Base-by-base conservation (phyloP, 2,888 invertebrate species). In the Pycnomerus fuliginosus region DNA sequence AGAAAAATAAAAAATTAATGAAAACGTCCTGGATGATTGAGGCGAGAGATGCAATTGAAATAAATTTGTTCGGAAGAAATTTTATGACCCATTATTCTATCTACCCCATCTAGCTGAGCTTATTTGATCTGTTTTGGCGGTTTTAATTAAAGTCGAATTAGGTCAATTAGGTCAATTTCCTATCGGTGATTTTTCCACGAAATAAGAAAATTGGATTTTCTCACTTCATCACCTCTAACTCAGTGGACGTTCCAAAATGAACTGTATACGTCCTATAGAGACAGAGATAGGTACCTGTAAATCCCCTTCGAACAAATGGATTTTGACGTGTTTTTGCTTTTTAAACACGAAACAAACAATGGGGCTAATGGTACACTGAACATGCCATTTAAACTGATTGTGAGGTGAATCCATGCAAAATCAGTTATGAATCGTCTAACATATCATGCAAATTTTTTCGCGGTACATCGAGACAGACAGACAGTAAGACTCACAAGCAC, bases 401-500 rank as follows among this genome's bases (percentile, higher is more conserved):
- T 37, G 37, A 32, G 31, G 31, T 25, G 24, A 40, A 33, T 28
- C 32, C 46, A 42, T 47, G 46, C 46, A 46, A 34, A 25, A 30
- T 34, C 30, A 16, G n/a, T 32, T 3, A 10, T 12, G 27, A 14
- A 15, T 30, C 17, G 32, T 13, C 42, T 30, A 44, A 44, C 40
- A 44, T 36, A 32, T 43, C 44, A 48, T 48, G 44, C 48, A 44
- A 34, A 27, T 30, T 31, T 37, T 36, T 43, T 39, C 44, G 48
- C 39, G 44, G 23, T 60, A 66, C 64, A 64, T 66, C 58, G 58
- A 66, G 61, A 71, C 67, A 69, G 65, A 70, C 65, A 69, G 56
- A 62, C 58, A 63, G 72, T 75, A 74, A 75, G 75, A 81, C 81
- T 80, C 80, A 80, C 80, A 79, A 80, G 80, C 79, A 80, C 76